Percentiles rank a stretch among this genome's conserved stretches.
Evolutionary conservation across 2,113 vertebrate genomes (phyloP).

Genomic region (Crotalus viridis): DNA sequence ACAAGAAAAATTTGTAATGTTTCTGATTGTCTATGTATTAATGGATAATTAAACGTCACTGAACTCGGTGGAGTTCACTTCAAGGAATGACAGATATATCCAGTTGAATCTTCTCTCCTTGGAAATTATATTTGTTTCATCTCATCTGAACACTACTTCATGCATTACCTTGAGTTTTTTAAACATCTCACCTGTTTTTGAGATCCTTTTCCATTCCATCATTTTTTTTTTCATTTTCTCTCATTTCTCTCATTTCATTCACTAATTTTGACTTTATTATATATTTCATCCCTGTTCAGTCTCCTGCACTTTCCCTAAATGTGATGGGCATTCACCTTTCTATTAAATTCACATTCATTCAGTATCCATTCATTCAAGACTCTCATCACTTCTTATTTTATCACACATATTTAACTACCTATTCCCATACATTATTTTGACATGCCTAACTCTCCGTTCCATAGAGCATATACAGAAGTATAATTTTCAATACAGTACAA

Average conservation of each 20-base stretch:
- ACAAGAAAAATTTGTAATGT: background rate
- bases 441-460: background rate
- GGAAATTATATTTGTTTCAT: background rate
- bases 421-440: background rate
- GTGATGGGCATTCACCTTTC: background rate
- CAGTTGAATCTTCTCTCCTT: background rate
- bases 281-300: background rate
- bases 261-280: background rate
- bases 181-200: background rate
- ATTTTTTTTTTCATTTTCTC: background rate
- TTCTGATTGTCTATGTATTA: background rate
- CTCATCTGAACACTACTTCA: background rate
- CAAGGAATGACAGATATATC: background rate
- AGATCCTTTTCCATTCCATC: background rate
- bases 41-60: background rate
- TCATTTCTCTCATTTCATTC: background rate
- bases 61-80: background rate
- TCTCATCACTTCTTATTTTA: background rate
- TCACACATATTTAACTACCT: background rate
- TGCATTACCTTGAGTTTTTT: background rate
- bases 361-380: background rate
- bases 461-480: background rate
- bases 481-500: background rate
- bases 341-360: background rate
- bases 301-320: background rate